phyloP scores from a whole-genome alignment of 2,888 invertebrate species.

The Trissolcus brochymenae region DNA sequence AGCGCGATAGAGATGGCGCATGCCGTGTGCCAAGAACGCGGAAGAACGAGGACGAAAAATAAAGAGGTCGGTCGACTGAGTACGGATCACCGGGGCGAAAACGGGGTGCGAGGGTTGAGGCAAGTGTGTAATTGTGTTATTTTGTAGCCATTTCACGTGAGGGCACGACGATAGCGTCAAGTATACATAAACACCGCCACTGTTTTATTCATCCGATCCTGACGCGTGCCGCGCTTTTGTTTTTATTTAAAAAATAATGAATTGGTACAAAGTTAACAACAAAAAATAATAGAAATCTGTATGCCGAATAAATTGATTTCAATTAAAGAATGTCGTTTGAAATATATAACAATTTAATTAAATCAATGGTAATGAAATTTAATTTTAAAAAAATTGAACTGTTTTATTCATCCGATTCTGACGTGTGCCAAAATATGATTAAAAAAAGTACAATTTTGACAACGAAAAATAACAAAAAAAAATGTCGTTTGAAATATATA shows the following conservation, averaged over 20 bases:
- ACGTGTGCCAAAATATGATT: no score
- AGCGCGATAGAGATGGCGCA: conserved; percentile 57
- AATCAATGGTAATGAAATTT: no score
- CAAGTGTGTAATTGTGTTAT: conserved; percentile 76
- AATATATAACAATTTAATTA: no score
- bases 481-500: no score
- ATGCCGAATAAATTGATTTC: no score
- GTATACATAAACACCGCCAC: conserved; percentile 74
- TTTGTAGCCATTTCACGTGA: conserved; percentile 74
- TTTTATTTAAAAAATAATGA: conserved; percentile 1
- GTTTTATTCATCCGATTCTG: no score
- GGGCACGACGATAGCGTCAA: conserved; percentile 68
- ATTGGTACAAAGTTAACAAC: no score
- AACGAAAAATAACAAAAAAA: no score
- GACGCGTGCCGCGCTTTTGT: conserved; percentile 63
- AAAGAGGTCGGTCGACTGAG: conserved; percentile 62
- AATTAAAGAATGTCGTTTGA: neutral
- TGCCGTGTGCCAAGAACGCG: conserved; percentile 46
- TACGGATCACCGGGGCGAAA: conserved; percentile 65
- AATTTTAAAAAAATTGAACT: no score
- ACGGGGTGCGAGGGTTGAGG: conserved; percentile 65
- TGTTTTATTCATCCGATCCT: conserved; percentile 73
- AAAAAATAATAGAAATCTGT: no score
- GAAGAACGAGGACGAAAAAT: conserved; percentile 59
- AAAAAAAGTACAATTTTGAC: no score